phyloP scores from a whole-genome alignment of 2,113 vertebrate species.

The Phrynosoma platyrhinos region DNA sequence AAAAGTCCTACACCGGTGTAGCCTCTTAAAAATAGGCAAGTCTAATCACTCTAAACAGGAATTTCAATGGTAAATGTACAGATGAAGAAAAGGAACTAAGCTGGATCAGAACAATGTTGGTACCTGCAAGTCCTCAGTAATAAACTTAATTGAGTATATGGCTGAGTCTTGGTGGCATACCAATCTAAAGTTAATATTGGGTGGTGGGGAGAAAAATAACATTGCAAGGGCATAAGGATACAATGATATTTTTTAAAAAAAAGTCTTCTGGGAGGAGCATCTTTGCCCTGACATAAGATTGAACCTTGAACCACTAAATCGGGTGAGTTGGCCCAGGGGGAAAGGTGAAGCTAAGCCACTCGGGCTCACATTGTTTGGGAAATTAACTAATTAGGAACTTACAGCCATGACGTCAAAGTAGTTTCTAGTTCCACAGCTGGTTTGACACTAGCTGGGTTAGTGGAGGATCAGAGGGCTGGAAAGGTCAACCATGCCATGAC shows the following conservation, averaged over 20 bases:
- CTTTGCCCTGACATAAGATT: conserved; percentile 75
- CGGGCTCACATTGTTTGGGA: conserved; percentile 71
- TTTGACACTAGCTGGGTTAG: conserved; percentile 61
- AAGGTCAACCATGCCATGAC: conserved; percentile 70
- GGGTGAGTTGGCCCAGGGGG: conserved; percentile 69
- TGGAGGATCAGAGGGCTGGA: conserved; percentile 65
- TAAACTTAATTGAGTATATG: neutral
- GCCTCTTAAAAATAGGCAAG: neutral
- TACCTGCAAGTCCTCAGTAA: neutral
- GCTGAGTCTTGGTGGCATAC: neutral
- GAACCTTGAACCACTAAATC: conserved; percentile 77
- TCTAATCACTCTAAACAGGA: neutral
- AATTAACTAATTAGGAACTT: conserved; percentile 81
- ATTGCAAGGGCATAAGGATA: neutral
- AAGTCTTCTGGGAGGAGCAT: conserved; percentile 46
- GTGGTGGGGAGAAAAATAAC: conserved; percentile 24
- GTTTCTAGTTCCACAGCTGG: conserved; percentile 77
- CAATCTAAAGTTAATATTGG: neutral
- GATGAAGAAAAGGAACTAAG: neutral
- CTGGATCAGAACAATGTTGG: conserved; percentile 20
- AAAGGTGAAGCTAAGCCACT: conserved; percentile 77
- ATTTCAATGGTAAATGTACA: neutral
- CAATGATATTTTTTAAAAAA: conserved; percentile 29
- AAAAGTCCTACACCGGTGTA: neutral
- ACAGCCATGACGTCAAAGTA: conserved; percentile 62